Conservation (phyloP, 1,140 invertebrate genomes). For the Pogonognathellus flavescens region DNA sequence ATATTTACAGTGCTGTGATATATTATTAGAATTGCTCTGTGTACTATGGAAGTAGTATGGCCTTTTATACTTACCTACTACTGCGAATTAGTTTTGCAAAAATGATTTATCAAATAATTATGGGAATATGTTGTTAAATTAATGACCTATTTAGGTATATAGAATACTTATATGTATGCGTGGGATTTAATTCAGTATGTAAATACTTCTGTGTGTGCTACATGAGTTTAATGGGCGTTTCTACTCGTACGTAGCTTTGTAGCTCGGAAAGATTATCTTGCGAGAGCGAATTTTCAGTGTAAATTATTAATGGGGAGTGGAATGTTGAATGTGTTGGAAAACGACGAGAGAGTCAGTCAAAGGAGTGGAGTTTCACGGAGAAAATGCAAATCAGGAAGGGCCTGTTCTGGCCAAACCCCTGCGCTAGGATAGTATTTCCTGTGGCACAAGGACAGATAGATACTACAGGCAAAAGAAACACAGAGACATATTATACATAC, state of each 20-base stretch:
- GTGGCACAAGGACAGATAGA: slow-evolving; percentile 16
- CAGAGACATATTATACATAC: too few relatives aligned
- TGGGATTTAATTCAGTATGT: too few relatives aligned
- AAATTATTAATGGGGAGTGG: slow-evolving; percentile 44
- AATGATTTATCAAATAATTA: too few relatives aligned
- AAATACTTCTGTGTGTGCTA: background rate
- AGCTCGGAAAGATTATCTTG: background rate
- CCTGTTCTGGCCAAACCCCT: slow-evolving; percentile 37
- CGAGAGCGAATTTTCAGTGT: background rate
- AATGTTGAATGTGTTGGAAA: slow-evolving; percentile 26
- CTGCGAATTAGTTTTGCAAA: too few relatives aligned
- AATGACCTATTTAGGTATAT: too few relatives aligned
- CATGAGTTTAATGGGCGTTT: slow-evolving; percentile 7
- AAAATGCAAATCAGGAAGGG: slow-evolving; percentile 39
- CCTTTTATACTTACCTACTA: too few relatives aligned
- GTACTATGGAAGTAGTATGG: too few relatives aligned
- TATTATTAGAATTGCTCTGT: too few relatives aligned
- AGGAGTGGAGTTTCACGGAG: slow-evolving; percentile 14
- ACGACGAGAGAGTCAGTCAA: background rate
- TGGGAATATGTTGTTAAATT: too few relatives aligned
- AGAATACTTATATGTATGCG: too few relatives aligned
- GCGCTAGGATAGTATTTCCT: slow-evolving; percentile 24
- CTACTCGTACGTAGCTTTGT: background rate
- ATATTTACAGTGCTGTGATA: too few relatives aligned
- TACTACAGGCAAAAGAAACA: background rate